Percentiles rank a stretch among this genome's conserved stretches.
These are phyloP conservation scores for Emmelina monodactyla DNA, from an alignment of 2,888 invertebrate species.

Conservation along the genomic window DNA sequence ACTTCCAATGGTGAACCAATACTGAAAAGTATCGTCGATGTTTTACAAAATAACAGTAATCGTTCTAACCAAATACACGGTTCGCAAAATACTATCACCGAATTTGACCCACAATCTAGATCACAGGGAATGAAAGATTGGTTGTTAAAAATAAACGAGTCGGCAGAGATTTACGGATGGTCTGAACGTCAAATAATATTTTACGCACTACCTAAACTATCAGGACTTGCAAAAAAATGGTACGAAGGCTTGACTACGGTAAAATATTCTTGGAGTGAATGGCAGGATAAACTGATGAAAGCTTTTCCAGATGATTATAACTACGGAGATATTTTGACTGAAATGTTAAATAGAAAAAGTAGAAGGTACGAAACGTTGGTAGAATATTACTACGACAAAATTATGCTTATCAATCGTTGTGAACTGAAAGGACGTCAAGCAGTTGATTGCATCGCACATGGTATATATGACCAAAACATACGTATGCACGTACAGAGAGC, in stretches of 20 bases:
- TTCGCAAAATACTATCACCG: too few relatives aligned
- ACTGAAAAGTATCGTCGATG: too few relatives aligned
- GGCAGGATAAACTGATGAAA: not conserved
- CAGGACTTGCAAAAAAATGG: constrained; percentile 15
- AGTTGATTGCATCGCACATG: constrained; percentile 8
- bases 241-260: too few relatives aligned
- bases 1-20: too few relatives aligned
- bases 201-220: constrained; percentile 13
- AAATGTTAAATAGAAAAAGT: not conserved
- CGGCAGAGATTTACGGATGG: too few relatives aligned
- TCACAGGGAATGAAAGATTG: too few relatives aligned
- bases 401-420: constrained; percentile 8
- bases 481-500: not conserved
- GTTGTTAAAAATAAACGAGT: too few relatives aligned
- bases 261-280: too few relatives aligned
- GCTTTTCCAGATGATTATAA: not conserved
- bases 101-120: too few relatives aligned
- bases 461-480: constrained; percentile 8
- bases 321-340: not conserved
- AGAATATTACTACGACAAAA: constrained; percentile 13
- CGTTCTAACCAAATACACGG: constrained; percentile 14
- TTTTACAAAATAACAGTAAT: too few relatives aligned
- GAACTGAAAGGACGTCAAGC: constrained; percentile 6
- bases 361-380: constrained; percentile 5
- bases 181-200: too few relatives aligned